These are phyloP conservation scores for Gallinago solitaria DNA, from an alignment of 2,797 vertebrate species.

Conservation along the genomic window DNA sequence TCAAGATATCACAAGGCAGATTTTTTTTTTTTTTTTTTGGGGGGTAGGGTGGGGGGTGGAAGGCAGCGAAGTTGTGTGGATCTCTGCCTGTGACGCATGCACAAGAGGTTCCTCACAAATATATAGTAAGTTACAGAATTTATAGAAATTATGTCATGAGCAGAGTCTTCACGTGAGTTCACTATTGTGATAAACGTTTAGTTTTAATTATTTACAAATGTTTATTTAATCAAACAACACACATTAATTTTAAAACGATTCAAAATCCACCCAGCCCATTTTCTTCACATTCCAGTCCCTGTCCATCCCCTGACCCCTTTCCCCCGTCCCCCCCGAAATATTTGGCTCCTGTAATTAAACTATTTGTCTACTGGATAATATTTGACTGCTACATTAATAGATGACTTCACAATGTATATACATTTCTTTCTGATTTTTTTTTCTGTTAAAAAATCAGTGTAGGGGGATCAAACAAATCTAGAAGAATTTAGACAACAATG, in stretches of 20 bases:
- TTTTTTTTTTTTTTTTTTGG: too few species aligned
- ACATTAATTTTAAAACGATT: not conserved
- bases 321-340: not conserved
- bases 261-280: not conserved
- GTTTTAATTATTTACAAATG: not conserved
- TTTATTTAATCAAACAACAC: not conserved
- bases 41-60: too few species aligned
- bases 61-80: too few species aligned
- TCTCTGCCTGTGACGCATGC: accelerated
- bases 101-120: accelerated
- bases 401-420: not conserved
- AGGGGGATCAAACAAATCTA: not conserved
- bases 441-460: not conserved
- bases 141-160: accelerated
- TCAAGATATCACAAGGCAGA: not conserved
- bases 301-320: too few species aligned
- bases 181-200: not conserved
- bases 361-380: not conserved
- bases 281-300: not conserved
- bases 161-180: not conserved
- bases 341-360: not conserved
- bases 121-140: accelerated
- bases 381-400: not conserved
- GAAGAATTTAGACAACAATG: not conserved
- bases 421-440: not conserved